Evolutionary conservation across 2,888 invertebrate species (phyloP), one percentile per base, ranked within the genome.

Genomic region (Eristalis pertinax): DNA sequence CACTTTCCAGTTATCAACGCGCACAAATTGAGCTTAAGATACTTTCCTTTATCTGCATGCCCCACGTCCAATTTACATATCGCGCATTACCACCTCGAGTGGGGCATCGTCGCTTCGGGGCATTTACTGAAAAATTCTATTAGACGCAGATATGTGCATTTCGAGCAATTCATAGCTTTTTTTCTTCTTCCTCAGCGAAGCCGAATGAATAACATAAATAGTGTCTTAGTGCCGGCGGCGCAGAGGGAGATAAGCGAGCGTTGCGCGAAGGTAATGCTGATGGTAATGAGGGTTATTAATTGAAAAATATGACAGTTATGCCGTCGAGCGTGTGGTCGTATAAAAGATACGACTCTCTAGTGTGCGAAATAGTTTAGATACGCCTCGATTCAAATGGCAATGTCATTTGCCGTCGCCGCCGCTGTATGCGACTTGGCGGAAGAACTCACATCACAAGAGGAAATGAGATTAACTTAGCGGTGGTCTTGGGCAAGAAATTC

Each of bases 21-120:
- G 50, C 64, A 78, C 78, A 78, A 70, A 70, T 78, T 78, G 26
- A 22, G 41, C 78, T 63, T 64, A 78, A 64, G 38, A 41, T 70
- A 64, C 35, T 64, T 70, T 70, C 29, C 22, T 26, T 29, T 78
- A 78, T 78, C 64, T 78, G 10, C 13, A 58, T 70, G 26, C 38
- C 35, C 2, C n/a, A 19, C 13, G 50, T 38, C 56, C 56, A 15
- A 43, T 43, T 43, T 43, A n/a, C 43, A 43, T 43, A 19, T 43
- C 43, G n/a, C 43, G n/a, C 43, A 19, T 19, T n/a, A 43, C n/a
- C 43, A 15, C 15, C 43, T 1, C n/a, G n/a, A 43, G 43, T 43
- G 43, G 43, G 19, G 43, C 43, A 19, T 15, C 43, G 38, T 2
- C 38, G 38, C 38, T 7, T 11, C 38, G 43, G 2, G 43, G 43